Evolutionary conservation across 2,888 invertebrate species (phyloP).

Genomic region (Noctua janthe): DNA sequence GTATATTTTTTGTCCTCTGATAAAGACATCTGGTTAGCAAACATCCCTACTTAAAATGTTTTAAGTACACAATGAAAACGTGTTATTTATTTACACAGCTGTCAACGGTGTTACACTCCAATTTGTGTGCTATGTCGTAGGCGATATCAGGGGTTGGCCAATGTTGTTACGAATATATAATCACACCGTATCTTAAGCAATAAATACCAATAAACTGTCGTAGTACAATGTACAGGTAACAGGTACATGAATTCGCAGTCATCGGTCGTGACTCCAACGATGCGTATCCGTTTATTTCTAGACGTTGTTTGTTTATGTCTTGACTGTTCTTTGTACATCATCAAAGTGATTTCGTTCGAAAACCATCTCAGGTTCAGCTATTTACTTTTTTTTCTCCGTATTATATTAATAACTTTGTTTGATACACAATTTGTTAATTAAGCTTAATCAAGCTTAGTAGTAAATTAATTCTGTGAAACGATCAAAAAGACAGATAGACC

Average conservation of each 20-base stretch:
- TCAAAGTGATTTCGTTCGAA: constrained; percentile 69
- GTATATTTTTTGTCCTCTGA: constrained; percentile 12
- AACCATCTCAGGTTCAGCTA: constrained; percentile 23
- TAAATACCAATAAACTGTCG: constrained; percentile 43
- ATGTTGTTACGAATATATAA: constrained; percentile 60
- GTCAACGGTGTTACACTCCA: constrained; percentile 65
- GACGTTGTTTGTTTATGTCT: constrained; percentile 74
- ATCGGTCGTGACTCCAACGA: constrained; percentile 54
- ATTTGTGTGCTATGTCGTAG: constrained; percentile 71
- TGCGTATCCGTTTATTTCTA: constrained; percentile 73
- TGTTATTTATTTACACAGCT: constrained; percentile 73
- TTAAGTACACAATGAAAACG: constrained; percentile 32
- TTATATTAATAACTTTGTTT: constrained; percentile 27
- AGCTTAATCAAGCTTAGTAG: constrained; percentile 8
- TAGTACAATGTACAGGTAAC: constrained; percentile 36
- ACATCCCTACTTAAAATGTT: constrained; percentile 33
- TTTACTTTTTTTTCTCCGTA: constrained; percentile 23
- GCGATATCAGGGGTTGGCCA: constrained; percentile 55
- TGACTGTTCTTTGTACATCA: constrained; percentile 75
- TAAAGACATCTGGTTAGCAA: constrained; percentile 39
- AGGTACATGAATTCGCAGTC: constrained; percentile 49
- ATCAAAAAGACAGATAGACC: constrained; percentile 27
- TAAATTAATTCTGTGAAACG: constrained; percentile 33
- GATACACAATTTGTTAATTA: constrained; percentile 9
- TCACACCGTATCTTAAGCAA: constrained; percentile 39